Conservation (phyloP, 2,113 vertebrate species). For the Cavia aperea region DNA sequence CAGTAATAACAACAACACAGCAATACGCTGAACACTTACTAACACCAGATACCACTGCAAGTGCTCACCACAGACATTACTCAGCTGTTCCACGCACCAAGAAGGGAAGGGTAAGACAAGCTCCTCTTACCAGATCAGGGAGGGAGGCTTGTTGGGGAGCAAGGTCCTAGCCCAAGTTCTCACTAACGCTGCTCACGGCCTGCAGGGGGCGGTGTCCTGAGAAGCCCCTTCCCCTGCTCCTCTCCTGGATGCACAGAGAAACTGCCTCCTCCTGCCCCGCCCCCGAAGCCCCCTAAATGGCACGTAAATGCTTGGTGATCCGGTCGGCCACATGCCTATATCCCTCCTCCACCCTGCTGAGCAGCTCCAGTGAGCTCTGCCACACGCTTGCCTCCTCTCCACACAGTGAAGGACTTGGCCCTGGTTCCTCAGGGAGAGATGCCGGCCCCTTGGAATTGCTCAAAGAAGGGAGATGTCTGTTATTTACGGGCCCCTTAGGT, state of each 20-base stretch:
- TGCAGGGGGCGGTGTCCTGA: background rate
- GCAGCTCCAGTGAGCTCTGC: too few relatives aligned
- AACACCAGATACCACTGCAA: background rate
- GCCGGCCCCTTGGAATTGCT: background rate
- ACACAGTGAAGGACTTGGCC: background rate
- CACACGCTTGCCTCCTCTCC: background rate
- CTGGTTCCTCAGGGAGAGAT: background rate
- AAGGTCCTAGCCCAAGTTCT: background rate
- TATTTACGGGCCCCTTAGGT: background rate
- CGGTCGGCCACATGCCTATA: background rate
- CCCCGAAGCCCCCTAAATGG: too few relatives aligned
- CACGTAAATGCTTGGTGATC: background rate
- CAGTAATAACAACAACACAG: too few relatives aligned
- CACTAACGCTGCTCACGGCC: background rate
- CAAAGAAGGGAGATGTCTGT: background rate
- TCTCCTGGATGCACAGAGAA: background rate
- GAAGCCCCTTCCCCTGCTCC: background rate
- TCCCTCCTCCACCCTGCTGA: background rate
- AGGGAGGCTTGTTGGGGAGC: background rate
- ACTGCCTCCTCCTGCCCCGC: background rate
- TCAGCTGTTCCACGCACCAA: background rate
- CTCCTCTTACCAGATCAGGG: background rate
- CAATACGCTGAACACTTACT: background rate
- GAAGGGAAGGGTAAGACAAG: background rate
- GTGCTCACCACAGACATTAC: background rate